Conservation (phyloP, 2,888 invertebrate species). For the Cecidostiba fungosa region DNA sequence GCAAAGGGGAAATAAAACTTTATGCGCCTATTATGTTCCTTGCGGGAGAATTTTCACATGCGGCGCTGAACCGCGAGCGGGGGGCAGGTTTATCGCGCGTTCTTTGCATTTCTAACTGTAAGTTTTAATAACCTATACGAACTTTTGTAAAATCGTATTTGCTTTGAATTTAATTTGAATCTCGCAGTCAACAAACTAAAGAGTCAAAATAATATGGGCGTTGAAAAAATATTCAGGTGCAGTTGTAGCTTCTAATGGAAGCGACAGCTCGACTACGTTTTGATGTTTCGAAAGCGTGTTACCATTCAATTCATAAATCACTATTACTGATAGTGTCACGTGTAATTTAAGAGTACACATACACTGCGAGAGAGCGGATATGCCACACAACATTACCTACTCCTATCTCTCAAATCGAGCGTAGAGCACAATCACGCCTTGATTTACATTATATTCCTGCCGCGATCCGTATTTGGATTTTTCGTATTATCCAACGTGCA, state of each 20-base stretch:
- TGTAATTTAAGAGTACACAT: neutral
- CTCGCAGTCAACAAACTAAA: neutral
- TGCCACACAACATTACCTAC: neutral
- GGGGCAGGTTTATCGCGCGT: neutral
- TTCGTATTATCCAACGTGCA: neutral
- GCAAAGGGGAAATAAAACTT: neutral
- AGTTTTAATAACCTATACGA: neutral
- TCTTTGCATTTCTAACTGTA: neutral
- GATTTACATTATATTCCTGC: neutral
- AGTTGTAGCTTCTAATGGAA: neutral
- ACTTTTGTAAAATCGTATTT: too few relatives aligned
- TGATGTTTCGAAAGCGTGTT: conserved; percentile 1
- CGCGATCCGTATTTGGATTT: neutral
- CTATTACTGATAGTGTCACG: neutral
- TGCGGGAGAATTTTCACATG: neutral
- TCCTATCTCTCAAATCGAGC: neutral
- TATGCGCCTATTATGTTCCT: neutral
- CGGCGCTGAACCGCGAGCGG: neutral
- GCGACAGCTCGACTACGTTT: neutral
- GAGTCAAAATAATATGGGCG: neutral
- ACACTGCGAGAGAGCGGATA: neutral
- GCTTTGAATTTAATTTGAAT: conserved; percentile 12
- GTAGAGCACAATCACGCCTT: neutral
- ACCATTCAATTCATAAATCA: neutral
- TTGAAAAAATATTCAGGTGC: too few relatives aligned